phyloP scores from a whole-genome alignment of 1,140 invertebrate species.

The Radopholus similis region DNA sequence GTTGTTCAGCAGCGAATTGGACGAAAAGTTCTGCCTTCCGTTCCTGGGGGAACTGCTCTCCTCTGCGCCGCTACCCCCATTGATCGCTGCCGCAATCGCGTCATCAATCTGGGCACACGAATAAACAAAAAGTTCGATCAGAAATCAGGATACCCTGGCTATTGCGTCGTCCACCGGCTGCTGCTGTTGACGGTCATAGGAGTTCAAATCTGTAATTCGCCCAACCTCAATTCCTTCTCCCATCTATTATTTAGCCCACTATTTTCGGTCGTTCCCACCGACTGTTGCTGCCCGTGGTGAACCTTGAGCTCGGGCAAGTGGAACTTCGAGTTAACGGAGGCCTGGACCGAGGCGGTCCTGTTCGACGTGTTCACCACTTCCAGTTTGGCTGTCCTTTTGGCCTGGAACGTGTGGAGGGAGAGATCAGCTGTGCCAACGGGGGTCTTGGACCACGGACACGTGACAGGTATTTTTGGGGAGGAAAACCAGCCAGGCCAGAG shows the following conservation, averaged over 20 bases:
- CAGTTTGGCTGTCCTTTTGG: slow-evolving; percentile 8
- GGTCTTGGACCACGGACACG: neutral
- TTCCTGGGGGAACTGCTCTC: neutral
- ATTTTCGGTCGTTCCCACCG: neutral
- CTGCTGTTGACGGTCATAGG: slow-evolving; percentile 18
- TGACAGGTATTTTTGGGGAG: neutral
- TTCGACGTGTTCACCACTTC: slow-evolving; percentile 24
- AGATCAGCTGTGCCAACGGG: neutral
- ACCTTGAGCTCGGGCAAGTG: slow-evolving; percentile 20
- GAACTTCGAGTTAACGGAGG: slow-evolving; percentile 6
- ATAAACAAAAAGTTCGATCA: too few relatives aligned
- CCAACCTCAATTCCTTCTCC: neutral
- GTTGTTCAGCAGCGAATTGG: neutral
- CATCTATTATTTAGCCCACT: neutral
- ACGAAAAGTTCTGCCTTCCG: neutral
- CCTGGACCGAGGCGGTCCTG: slow-evolving; percentile 1
- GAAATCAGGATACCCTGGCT: neutral
- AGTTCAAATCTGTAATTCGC: neutral
- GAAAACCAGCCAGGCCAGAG: neutral
- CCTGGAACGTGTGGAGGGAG: neutral
- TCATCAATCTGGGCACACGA: slow-evolving; percentile 2
- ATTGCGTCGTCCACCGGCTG: neutral
- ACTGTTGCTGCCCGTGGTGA: neutral
- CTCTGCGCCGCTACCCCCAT: slow-evolving; percentile 6
- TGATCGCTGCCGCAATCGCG: slow-evolving; percentile 19